Conservation (phyloP, 2,113 vertebrate genomes). For the Oncorhynchus keta region DNA sequence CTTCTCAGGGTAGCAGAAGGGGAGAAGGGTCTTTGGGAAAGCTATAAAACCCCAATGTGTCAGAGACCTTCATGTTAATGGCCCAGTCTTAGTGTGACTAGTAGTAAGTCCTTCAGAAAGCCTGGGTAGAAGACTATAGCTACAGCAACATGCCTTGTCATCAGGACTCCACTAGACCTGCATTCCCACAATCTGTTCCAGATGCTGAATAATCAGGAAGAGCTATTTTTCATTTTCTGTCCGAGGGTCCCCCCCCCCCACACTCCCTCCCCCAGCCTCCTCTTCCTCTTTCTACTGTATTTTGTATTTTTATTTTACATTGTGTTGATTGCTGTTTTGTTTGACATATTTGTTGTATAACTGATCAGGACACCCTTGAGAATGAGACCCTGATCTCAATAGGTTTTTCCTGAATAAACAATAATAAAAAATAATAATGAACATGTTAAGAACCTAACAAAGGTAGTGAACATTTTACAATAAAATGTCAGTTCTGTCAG, state of each 20-base stretch:
- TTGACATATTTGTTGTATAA: too few species aligned
- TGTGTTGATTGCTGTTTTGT: too few species aligned
- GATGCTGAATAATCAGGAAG: slow-evolving; percentile 66
- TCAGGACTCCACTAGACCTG: slow-evolving; percentile 49
- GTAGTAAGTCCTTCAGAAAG: not conserved
- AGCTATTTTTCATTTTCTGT: slow-evolving; percentile 55
- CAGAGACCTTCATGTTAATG: too few species aligned
- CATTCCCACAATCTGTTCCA: slow-evolving; percentile 64
- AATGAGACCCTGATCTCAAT: too few species aligned
- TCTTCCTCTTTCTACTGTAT: not conserved
- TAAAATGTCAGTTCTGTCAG: slow-evolving; percentile 30
- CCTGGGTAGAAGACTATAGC: slow-evolving; percentile 32
- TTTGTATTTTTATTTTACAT: too few species aligned
- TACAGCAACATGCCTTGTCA: slow-evolving; percentile 38
- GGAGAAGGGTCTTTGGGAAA: too few species aligned
- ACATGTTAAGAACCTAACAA: slow-evolving; percentile 26
- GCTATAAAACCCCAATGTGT: too few species aligned
- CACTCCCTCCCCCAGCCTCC: not conserved
- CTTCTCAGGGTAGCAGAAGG: too few species aligned
- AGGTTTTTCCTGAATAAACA: too few species aligned
- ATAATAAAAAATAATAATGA: too few species aligned
- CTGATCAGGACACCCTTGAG: too few species aligned
- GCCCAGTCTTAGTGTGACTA: too few species aligned
- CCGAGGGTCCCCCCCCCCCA: slow-evolving; percentile 34
- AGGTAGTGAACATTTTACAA: slow-evolving; percentile 15